Conservation (phyloP, 1,140 invertebrate genomes). For the Lineus longissimus region DNA sequence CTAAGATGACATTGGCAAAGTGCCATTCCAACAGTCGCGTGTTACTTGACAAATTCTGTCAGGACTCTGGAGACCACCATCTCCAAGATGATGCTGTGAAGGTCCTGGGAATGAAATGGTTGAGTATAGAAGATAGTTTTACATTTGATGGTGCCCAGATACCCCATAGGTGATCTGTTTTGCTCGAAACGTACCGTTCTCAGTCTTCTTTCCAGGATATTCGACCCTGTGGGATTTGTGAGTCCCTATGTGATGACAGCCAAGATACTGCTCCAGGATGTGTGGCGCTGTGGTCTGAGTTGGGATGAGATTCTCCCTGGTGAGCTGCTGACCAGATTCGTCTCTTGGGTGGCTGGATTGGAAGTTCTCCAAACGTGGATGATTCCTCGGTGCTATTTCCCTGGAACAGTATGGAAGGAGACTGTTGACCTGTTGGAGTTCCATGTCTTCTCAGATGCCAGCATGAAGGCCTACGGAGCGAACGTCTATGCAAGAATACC, state of each 20-base stretch:
- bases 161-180: background rate
- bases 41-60: background rate
- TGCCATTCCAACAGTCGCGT: background rate
- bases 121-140: background rate
- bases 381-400: background rate
- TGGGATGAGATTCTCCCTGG: background rate
- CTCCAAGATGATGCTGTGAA: background rate
- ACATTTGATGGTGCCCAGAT: background rate
- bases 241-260: background rate
- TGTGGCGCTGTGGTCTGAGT: background rate
- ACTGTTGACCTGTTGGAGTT: background rate
- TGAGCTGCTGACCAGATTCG: background rate
- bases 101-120: background rate
- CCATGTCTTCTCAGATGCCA: background rate
- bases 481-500: background rate
- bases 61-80: background rate
- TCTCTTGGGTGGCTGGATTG: background rate
- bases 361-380: background rate
- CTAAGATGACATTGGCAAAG: background rate
- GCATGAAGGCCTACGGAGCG: background rate
- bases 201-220: background rate
- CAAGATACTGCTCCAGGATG: background rate
- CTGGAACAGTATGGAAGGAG: background rate
- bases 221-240: conserved; percentile 3
- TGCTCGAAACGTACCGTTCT: background rate